Conservation (phyloP, 1,140 invertebrate species). For the Cyclargus thomasi region DNA sequence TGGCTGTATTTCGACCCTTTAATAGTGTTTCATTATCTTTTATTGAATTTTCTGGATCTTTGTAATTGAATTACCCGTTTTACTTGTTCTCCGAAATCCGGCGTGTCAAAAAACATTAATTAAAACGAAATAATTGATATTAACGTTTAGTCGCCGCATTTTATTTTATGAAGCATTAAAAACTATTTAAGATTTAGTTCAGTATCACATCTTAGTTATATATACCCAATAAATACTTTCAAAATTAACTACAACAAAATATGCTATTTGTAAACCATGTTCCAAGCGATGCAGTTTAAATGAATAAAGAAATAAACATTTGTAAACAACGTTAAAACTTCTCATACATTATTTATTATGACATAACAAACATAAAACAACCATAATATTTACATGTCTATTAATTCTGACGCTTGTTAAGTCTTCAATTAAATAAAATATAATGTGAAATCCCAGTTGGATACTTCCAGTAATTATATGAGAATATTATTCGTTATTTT, state of each 20-base stretch:
- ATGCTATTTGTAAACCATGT: background rate
- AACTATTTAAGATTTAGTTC: too few relatives aligned
- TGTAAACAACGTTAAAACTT: background rate
- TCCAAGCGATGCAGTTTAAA: background rate
- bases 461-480: background rate
- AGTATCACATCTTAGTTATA: too few relatives aligned
- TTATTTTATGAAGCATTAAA: background rate
- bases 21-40: background rate
- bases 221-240: background rate
- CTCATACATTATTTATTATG: background rate
- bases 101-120: background rate
- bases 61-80: background rate
- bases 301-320: background rate
- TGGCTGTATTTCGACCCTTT: background rate
- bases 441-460: background rate
- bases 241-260: background rate
- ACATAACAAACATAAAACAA: background rate
- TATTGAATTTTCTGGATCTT: background rate
- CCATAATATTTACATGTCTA: background rate
- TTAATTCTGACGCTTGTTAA: background rate
- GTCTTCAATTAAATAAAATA: constrained; percentile 4
- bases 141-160: background rate
- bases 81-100: background rate
- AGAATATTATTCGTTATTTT: background rate
- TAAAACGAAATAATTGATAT: background rate